phyloP scores from a whole-genome alignment of 1,140 invertebrate species.

The Tetraneura akinire region DNA sequence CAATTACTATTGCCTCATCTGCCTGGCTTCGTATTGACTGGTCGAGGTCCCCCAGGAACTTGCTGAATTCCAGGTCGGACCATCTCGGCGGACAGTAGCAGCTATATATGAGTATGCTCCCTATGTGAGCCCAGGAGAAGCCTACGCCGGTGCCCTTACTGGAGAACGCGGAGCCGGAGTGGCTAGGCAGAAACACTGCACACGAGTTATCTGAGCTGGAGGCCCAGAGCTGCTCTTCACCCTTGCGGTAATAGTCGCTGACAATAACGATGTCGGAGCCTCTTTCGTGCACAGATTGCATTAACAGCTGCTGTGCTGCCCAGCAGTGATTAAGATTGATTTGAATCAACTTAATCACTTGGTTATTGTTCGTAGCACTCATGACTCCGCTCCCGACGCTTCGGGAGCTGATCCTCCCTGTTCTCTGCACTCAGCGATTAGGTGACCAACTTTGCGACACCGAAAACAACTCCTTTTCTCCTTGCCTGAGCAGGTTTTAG shows the following conservation, averaged over 20 bases:
- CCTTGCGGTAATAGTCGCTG: slow-evolving; percentile 15
- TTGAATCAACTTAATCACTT: slow-evolving; percentile 26
- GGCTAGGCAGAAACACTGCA: neutral
- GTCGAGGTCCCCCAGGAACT: neutral
- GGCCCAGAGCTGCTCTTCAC: neutral
- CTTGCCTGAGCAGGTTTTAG: no score
- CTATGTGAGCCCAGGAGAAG: neutral
- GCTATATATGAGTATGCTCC: neutral
- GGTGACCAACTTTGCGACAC: no score
- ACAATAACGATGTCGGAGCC: neutral
- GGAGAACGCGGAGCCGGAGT: no score
- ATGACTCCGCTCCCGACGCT: no score
- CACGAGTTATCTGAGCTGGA: neutral
- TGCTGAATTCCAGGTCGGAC: neutral
- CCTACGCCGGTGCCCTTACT: neutral
- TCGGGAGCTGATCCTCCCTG: no score
- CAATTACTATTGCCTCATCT: neutral
- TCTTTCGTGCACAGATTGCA: neutral
- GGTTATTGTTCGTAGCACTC: neutral
- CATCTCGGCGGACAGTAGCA: neutral
- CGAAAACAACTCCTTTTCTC: no score
- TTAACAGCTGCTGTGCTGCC: slow-evolving; percentile 3
- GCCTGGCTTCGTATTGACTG: neutral
- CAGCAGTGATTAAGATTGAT: no score
- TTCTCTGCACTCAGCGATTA: no score